Conservation (phyloP, 2,888 invertebrate species). For the Deilephila elpenor region DNA sequence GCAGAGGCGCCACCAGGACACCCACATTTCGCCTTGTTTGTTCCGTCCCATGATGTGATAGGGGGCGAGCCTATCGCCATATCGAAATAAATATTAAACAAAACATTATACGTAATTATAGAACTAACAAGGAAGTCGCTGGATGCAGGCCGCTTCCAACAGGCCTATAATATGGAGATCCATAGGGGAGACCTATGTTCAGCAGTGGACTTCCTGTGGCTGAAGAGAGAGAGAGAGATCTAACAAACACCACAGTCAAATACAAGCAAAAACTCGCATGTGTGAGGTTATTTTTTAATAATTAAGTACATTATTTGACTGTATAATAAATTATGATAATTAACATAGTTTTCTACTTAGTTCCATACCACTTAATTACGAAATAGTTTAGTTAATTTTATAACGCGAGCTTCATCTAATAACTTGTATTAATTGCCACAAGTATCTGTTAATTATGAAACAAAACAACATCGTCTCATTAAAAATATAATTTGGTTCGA, state of each 20-base stretch:
- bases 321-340: neutral
- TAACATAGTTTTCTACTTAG: neutral
- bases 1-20: no score
- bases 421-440: neutral
- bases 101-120: no score
- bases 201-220: no score
- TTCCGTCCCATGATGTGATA: no score
- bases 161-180: no score
- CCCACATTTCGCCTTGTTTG: no score
- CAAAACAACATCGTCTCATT: neutral
- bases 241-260: neutral
- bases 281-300: neutral
- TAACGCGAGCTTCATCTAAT: neutral
- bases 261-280: neutral
- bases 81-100: no score
- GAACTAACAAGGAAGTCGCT: no score
- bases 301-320: neutral
- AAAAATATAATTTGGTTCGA: conserved; percentile 11
- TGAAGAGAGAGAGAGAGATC: no score
- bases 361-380: conserved; percentile 2
- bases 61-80: no score
- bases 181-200: no score
- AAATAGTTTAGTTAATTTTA: neutral
- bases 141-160: no score
- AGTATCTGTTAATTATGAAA: neutral